phyloP scores from a whole-genome alignment of 2,888 invertebrate species.

The Cyclophora punctaria region DNA sequence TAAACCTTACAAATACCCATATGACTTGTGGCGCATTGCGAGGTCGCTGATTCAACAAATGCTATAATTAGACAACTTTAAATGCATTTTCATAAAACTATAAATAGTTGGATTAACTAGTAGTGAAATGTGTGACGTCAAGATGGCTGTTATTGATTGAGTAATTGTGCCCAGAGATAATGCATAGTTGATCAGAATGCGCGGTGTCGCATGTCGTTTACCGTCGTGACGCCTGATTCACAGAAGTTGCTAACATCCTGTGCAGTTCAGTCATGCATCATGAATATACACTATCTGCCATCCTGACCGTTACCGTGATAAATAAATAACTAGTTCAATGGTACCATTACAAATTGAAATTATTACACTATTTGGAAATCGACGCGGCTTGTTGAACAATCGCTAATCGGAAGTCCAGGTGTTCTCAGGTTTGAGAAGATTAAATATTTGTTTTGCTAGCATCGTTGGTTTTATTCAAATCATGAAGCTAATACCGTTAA shows the following conservation, averaged over 20 bases:
- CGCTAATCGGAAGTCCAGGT: conserved; percentile 24
- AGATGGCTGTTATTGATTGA: conserved; percentile 13
- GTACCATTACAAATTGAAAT: conserved; percentile 20
- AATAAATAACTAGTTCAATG: conserved; percentile 23
- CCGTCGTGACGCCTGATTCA: conserved; percentile 45
- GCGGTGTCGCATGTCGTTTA: conserved; percentile 45
- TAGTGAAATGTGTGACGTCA: conserved; percentile 6
- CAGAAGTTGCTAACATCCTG: conserved; percentile 61
- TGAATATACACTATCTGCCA: conserved; percentile 54
- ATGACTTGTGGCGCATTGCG: conserved; percentile 45
- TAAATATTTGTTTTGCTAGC: conserved; percentile 43
- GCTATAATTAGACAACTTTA: conserved; percentile 27
- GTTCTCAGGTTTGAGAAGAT: conserved; percentile 29
- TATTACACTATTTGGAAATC: background rate
- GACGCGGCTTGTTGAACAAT: background rate
- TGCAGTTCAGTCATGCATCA: conserved; percentile 44
- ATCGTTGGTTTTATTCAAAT: conserved; percentile 55
- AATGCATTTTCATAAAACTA: conserved; percentile 26
- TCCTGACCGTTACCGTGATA: conserved; percentile 27
- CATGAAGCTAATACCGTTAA: conserved; percentile 57
- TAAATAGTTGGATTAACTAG: conserved; percentile 20
- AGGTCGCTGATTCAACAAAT: conserved; percentile 44
- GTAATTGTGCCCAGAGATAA: conserved; percentile 19
- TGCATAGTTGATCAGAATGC: conserved; percentile 38
- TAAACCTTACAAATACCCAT: conserved; percentile 55